Base-by-base conservation (phyloP, 2,113 vertebrate species). In the Camarhynchus parvulus region DNA sequence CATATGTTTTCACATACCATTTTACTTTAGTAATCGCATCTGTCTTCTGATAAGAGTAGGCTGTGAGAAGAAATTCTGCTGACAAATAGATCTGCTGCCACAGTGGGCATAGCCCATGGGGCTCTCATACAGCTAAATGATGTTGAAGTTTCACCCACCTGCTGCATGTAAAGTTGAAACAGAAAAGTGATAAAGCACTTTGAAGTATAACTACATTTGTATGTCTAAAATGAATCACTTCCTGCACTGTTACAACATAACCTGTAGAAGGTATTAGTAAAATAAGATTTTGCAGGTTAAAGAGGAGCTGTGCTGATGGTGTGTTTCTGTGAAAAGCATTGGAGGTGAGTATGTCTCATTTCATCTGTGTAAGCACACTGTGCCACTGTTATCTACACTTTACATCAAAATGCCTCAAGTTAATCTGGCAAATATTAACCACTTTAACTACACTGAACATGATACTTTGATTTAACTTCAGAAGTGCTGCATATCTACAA, bases 1-100 rank as follows among this genome's bases (percentile, higher is more conserved):
- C 91, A 81, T 89, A 69, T 87, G 89, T 62, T 85, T 94, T 88
- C 58, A 47, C 88, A 90, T 90, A 80, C 84, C 95, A 11, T 20
- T 74, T 94, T 63, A 89, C 79, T 59, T 94, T 76, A 91, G 95
- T 95, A 96, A 97, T 92, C 1, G 4, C 2, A 18, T 55, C 59
- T 46, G 81, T 19, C 69, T 92, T 90, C 59, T 77, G 87, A 83
- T 69, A 87, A 84, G 55, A 73, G 55, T 11, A 13, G 83, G 83
- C 69, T 92, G 85, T 19, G 72, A 56, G 75, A 94, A 74, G 24
- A 91, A 91, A 89, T 91, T 89, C 41, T 84, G 92, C 92, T 89
- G 93, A 92, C 90, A 64, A 95, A 91, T 69, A 80, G 55, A 20
- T 76, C 58, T 41, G n/a, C 76, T 86, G 58, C 33, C 72, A 90